Evolutionary conservation across 37 sponge, comb jelly and placozoan genomes (phyloP).

Genomic region (Spongilla lacustris): DNA sequence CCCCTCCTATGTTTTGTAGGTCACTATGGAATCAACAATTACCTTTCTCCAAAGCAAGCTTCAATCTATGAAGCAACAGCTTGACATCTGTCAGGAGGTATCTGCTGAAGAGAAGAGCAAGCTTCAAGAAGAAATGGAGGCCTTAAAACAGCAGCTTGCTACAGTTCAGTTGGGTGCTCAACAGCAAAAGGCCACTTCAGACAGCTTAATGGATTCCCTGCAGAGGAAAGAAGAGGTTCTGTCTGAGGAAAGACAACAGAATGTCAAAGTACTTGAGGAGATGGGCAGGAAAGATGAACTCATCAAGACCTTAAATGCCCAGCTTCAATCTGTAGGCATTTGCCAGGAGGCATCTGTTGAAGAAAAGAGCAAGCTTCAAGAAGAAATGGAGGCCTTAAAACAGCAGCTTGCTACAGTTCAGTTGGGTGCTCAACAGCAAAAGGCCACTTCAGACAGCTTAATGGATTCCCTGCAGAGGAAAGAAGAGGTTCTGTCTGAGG

Average conservation of each 20-base stretch:
- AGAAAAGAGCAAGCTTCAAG: constrained; percentile 7
- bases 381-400: constrained; percentile 8
- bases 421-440: too few relatives aligned
- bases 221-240: not conserved
- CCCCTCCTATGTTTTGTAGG: too few relatives aligned
- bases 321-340: not conserved
- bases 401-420: not conserved
- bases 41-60: constrained; percentile 1
- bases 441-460: too few relatives aligned
- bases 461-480: too few relatives aligned
- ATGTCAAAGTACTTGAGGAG: constrained; percentile 11
- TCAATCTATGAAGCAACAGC: not conserved
- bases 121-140: not conserved
- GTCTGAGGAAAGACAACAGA: constrained; percentile 6
- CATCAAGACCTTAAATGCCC: too few relatives aligned
- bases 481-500: too few relatives aligned
- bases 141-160: constrained; percentile 15
- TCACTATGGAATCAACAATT: not conserved
- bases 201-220: not conserved
- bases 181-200: constrained; percentile 5
- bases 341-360: not conserved
- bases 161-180: not conserved
- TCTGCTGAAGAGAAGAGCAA: too few relatives aligned
- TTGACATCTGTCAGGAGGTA: too few relatives aligned
- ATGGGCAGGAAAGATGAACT: too few relatives aligned